Base-by-base conservation (phyloP, 92 coral and sea anemone species). In the Pocillopora grandis region DNA sequence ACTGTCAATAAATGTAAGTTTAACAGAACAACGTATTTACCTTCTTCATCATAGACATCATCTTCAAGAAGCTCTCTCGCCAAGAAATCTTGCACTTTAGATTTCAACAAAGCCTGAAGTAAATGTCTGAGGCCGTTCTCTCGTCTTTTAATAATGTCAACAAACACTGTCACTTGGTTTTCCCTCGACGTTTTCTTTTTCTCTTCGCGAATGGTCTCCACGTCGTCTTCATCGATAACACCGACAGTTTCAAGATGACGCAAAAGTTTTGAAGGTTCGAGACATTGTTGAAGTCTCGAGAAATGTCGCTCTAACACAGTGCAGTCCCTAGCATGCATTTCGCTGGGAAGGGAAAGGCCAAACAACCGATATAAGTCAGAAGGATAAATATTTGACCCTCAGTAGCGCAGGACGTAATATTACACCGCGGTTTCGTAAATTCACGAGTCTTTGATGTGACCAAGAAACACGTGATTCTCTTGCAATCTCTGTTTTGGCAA, bases 51-150 rank as follows among this genome's bases (percentile, higher is more conserved):
- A 72, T 78, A 91, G 10, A 23, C 77, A 31, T 88, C 89, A 67
- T 91, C 92, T 68, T 79, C 89, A 27, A 91, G 84, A 57, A 91
- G 72, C 72, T 91, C 94, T 35, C 91, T 76, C 71, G 92, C 94
- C 65, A 91, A 73, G 70, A 69, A 84, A 67, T 85, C 91, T 64
- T 91, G 92, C 12, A 66, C 84, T 71, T 88, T 83, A 8, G 85
- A 79, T 7, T 66, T 72, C 75, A 91, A 87, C 37, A 91, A 84
- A 11, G 87, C 89, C 65, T 85, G 83, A 18, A 91, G 80, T 5
- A 91, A 90, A 76, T 75, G 71, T 71, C 75, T 72, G 36, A 91
- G 69, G 19, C 94, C 94, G 33, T 77, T 19, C 67, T 81, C 83
- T 52, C 91, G 77, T 20, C 72, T 80, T 72, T 85, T 80, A 65